These are phyloP conservation scores for Percopsis transmontana DNA, from an alignment of 2,113 vertebrate species.

Conservation along the genomic window DNA sequence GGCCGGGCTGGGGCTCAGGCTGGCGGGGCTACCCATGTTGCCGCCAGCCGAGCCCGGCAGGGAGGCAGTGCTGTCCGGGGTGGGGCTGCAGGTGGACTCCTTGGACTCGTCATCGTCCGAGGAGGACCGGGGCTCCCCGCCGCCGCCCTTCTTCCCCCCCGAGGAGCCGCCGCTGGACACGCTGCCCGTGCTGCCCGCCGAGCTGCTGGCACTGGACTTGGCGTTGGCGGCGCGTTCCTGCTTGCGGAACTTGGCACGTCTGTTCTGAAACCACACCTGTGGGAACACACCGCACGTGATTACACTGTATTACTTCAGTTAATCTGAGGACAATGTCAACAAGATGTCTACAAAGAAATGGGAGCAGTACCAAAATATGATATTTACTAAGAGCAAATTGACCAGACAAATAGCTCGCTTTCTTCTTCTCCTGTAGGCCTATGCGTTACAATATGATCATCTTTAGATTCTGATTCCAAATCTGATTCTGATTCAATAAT, in stretches of 20 bases:
- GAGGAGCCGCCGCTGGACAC: conserved; percentile 49
- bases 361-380: background rate
- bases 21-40: conserved; percentile 85
- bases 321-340: background rate
- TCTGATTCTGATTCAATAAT: background rate
- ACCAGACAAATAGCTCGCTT: background rate
- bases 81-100: conserved; percentile 94
- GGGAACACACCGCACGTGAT: background rate
- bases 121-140: conserved; percentile 81
- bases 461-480: background rate
- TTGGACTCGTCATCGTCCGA: conserved; percentile 95
- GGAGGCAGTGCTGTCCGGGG: conserved; percentile 95
- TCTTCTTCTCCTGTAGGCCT: background rate
- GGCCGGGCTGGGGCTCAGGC: conserved; percentile 89
- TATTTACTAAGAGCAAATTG: background rate
- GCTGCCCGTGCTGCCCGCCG: conserved; percentile 55
- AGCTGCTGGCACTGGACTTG: conserved; percentile 71
- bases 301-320: too few species aligned
- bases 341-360: background rate
- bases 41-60: conserved; percentile 82
- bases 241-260: conserved; percentile 94
- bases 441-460: background rate
- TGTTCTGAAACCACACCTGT: conserved; percentile 98
- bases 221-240: conserved; percentile 92
- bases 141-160: conserved; percentile 80